phyloP scores from a whole-genome alignment of 2,113 vertebrate species.

The Dryoscopus gambensis region DNA sequence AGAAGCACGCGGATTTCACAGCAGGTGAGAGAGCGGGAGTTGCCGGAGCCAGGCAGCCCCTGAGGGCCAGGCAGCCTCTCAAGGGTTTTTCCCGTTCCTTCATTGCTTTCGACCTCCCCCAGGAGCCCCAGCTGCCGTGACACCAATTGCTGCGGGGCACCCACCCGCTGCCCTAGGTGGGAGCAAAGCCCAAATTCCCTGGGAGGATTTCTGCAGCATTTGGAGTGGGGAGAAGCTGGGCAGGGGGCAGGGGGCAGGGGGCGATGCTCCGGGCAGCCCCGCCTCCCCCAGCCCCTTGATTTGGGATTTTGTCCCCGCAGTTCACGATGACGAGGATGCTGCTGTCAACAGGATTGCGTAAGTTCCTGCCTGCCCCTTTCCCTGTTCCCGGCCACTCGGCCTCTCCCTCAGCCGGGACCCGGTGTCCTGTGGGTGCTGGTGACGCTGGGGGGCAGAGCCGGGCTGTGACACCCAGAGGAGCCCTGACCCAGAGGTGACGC shows the following conservation, averaged over 20 bases:
- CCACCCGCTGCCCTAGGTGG: background rate
- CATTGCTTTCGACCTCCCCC: fast-evolving
- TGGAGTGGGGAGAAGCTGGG: background rate
- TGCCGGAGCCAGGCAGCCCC: background rate
- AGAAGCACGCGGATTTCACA: conserved; percentile 88
- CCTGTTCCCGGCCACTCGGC: background rate
- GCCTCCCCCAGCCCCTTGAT: background rate
- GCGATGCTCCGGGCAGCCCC: fast-evolving
- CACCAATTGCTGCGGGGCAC: background rate
- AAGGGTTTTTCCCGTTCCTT: background rate
- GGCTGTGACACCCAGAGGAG: background rate
- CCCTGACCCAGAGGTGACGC: fast-evolving
- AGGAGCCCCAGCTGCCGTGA: fast-evolving
- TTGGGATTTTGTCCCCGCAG: conserved; percentile 62
- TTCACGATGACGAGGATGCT: conserved; percentile 90
- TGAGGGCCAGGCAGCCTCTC: background rate
- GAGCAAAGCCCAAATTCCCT: background rate
- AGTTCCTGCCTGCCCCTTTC: conserved; percentile 54
- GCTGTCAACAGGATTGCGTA: conserved; percentile 97
- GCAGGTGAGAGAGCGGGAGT: conserved; percentile 73
- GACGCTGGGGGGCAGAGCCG: fast-evolving
- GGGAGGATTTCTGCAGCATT: background rate
- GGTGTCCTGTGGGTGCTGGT: background rate
- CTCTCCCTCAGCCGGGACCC: background rate
- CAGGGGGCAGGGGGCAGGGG: background rate